Percentiles rank a stretch among this genome's conserved stretches.
phyloP scores from a whole-genome alignment of 1,140 invertebrate species.

The Oedothorax gibbosus region DNA sequence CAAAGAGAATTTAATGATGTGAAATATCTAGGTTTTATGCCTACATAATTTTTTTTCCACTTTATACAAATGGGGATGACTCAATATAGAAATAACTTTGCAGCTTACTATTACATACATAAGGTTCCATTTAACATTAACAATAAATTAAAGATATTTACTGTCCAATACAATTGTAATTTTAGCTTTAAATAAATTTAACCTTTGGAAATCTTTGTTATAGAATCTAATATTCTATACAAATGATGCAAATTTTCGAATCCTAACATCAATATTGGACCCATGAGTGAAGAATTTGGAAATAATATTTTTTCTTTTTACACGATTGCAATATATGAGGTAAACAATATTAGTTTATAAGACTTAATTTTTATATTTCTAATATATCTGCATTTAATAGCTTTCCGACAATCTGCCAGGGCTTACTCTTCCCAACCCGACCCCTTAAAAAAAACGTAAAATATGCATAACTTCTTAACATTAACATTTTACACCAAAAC shows the following conservation, averaged over 20 bases:
- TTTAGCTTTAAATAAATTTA: not conserved
- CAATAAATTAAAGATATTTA: no score
- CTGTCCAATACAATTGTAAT: constrained; percentile 4
- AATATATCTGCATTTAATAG: not conserved
- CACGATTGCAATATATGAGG: no score
- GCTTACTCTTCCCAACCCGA: not conserved
- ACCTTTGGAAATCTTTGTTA: not conserved
- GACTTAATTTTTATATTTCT: not conserved
- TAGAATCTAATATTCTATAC: constrained; percentile 3
- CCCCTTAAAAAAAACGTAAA: constrained; percentile 19
- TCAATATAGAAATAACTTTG: no score
- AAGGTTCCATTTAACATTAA: no score
- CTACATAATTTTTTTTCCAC: no score
- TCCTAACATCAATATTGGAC: constrained; percentile 42
- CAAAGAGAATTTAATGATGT: constrained; percentile 40
- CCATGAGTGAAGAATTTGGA: constrained; percentile 24
- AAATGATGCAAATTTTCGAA: constrained; percentile 12
- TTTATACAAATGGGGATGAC: no score
- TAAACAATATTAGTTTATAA: not conserved
- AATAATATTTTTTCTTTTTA: not conserved
- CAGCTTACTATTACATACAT: no score
- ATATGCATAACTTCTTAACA: constrained; percentile 33
- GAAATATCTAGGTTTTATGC: no score
- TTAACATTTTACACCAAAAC: constrained; percentile 38
- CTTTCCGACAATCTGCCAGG: not conserved